Base-by-base conservation (phyloP, 1,140 invertebrate species). In the Drosophila azteca region DNA sequence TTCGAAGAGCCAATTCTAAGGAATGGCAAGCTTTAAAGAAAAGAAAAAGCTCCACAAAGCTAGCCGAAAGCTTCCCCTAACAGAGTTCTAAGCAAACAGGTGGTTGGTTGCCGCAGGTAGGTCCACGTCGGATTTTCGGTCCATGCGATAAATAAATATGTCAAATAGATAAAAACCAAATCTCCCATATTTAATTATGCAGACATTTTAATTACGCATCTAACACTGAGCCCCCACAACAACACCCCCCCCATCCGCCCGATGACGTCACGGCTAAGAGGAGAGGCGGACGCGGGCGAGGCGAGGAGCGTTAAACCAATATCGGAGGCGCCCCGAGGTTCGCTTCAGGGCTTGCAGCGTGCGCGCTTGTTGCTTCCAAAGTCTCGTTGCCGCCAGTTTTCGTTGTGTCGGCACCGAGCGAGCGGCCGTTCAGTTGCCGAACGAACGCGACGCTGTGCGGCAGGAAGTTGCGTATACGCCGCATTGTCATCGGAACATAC, bases 401-500 rank as follows among this genome's bases (percentile, higher is more conserved):
- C 50, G 79, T 67, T 54, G 45, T 57, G 59, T 71, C 62, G 66
- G 58, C 54, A 60, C 59, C 59, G 61, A 72, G 50, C 59, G 61
- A 72, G 50, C 78, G 43, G 58, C 65, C 50, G 46, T 81, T 87
- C 82, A 85, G 82, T 85, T 71, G 82, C 82, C 82, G 82, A 87
- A 82, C 65, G 82, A 78, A 82, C 78, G 82, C 78, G 78, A 77
- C 77, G 69, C 80, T 59, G 80, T 73, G 77, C 82, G 82, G 81
- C 82, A 82, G 82, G 83, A 87, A 87, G 63, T 85, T 88, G 82
- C 78, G 78, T 85, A 82, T 82, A 79, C 82, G 82, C 75, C 82
- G 78, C 78, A 65, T 69, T 77, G 67, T 57, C 72, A 58, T 48
- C 44, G 53, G 43, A 55, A 48, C 44, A 39, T 45, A 20, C 60